Evolutionary conservation across 2,113 vertebrate genomes (phyloP).

Genomic region (Probosciger aterrimus): DNA sequence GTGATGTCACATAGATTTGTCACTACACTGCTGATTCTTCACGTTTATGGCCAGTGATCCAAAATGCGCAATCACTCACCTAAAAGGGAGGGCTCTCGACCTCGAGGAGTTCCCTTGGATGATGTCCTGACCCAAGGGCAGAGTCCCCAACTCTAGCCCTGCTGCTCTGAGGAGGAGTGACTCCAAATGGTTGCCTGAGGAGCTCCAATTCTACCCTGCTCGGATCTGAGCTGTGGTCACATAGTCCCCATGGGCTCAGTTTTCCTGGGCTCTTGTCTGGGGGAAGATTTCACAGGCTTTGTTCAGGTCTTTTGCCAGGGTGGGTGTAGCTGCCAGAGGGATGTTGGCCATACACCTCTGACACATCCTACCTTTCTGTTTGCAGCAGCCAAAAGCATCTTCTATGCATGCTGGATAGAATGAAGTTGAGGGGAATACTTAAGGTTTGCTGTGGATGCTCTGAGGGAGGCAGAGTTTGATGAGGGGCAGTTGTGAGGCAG

Average conservation of each 20-base stretch:
- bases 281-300: neutral
- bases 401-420: neutral
- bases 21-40: neutral
- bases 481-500: neutral
- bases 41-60: neutral
- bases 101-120: neutral
- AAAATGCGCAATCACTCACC: neutral
- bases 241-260: neutral
- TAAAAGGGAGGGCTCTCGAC: neutral
- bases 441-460: neutral
- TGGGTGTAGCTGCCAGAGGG: neutral
- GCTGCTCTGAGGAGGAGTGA: neutral
- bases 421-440: neutral
- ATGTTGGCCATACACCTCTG: neutral
- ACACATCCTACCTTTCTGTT: neutral
- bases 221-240: neutral
- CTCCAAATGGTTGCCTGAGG: neutral
- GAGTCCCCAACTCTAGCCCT: neutral
- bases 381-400: neutral
- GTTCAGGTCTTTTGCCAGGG: neutral
- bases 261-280: neutral
- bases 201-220: neutral
- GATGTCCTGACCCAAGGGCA: neutral
- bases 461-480: neutral
- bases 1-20: neutral